These are phyloP conservation scores for Cottoperca gobio DNA, from an alignment of 2,797 vertebrate genomes.

Conservation along the genomic window DNA sequence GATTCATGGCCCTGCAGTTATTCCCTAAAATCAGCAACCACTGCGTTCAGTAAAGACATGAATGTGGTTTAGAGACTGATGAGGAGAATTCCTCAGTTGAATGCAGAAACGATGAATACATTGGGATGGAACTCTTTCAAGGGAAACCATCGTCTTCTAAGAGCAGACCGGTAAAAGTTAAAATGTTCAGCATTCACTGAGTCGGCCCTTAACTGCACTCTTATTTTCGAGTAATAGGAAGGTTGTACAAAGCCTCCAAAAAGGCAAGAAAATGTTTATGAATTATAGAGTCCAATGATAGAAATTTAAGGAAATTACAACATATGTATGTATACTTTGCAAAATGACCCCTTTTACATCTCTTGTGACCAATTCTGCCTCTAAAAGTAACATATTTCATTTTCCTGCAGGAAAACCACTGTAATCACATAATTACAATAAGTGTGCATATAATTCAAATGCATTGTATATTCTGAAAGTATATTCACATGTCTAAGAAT, in stretches of 20 bases:
- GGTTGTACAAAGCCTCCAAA: conserved; percentile 3
- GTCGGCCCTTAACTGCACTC: conserved; percentile 5
- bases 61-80: conserved; percentile 33
- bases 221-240: conserved; percentile 31
- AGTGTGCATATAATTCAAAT: conserved; percentile 26
- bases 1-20: conserved; percentile 22
- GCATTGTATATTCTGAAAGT: conserved; percentile 16
- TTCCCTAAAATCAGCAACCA: background rate
- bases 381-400: conserved; percentile 10
- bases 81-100: conserved; percentile 27
- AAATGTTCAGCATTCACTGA: conserved; percentile 43
- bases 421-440: conserved; percentile 21
- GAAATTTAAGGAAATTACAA: conserved; percentile 29
- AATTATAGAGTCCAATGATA: conserved; percentile 12
- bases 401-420: conserved; percentile 3
- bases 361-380: conserved; percentile 8
- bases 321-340: conserved; percentile 4
- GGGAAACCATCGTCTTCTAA: conserved; percentile 38
- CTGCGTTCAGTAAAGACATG: background rate
- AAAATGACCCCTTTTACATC: conserved; percentile 13
- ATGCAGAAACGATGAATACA: conserved; percentile 27
- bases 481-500: conserved; percentile 5
- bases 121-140: background rate
- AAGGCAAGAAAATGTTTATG: conserved; percentile 7
- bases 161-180: conserved; percentile 32